Evolutionary conservation across 2,797 vertebrate genomes (phyloP).

Genomic region (Crocidura indochinensis): DNA sequence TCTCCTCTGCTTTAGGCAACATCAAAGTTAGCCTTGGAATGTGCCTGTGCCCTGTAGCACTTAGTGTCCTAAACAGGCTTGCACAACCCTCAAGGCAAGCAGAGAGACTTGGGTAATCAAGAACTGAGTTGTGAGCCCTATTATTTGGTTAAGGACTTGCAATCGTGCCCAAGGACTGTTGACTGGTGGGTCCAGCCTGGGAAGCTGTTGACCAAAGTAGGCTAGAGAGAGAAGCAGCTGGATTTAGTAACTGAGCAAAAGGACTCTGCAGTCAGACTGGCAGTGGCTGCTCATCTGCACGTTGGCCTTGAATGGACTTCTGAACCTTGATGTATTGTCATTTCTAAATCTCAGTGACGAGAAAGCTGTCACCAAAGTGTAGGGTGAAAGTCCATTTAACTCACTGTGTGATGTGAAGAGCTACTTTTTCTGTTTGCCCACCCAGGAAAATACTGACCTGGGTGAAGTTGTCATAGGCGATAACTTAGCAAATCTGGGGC

Average conservation of each 20-base stretch:
- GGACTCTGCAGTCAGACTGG: constrained; percentile 22
- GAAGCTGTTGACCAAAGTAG: constrained; percentile 5
- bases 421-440: constrained; percentile 64
- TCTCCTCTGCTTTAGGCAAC: neutral
- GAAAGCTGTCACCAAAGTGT: constrained; percentile 26
- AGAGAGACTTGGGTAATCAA: constrained; percentile 17
- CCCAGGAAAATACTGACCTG: neutral
- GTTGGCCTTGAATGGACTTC: neutral
- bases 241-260: constrained; percentile 40
- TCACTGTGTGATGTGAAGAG: constrained; percentile 19
- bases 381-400: constrained; percentile 48
- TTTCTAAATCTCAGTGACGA: constrained; percentile 39
- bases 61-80: constrained; percentile 40
- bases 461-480: constrained; percentile 45
- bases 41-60: neutral
- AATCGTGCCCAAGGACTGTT: constrained; percentile 49
- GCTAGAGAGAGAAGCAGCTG: constrained; percentile 11
- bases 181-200: constrained; percentile 8
- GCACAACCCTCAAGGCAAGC: constrained; percentile 8
- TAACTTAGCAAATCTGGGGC: constrained; percentile 6
- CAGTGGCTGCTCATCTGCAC: constrained; percentile 31
- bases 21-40: neutral
- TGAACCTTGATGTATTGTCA: neutral
- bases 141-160: constrained; percentile 48
- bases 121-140: constrained; percentile 11